Evolutionary conservation across 2,797 vertebrate genomes (phyloP).

Genomic region (Mormyrus hasselquistii): DNA sequence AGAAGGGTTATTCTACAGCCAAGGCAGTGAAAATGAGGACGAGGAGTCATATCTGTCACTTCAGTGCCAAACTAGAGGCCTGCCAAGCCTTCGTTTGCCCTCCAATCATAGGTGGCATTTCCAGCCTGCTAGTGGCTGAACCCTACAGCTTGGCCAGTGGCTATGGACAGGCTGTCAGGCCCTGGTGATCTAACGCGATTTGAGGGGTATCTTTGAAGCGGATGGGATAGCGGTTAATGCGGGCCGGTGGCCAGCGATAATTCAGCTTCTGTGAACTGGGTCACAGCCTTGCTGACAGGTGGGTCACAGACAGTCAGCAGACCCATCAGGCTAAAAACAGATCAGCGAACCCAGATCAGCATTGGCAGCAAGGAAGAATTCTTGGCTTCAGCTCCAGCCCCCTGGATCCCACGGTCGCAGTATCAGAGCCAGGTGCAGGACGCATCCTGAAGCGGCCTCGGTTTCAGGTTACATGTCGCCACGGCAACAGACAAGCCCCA

Average conservation of each 20-base stretch:
- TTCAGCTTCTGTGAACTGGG: conserved; percentile 9
- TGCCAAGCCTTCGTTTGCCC: background rate
- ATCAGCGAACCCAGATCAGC: background rate
- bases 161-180: background rate
- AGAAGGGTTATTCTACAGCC: background rate
- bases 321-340: background rate
- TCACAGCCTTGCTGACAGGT: background rate
- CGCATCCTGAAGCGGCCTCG: background rate
- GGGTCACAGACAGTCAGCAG: background rate
- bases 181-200: conserved; percentile 28
- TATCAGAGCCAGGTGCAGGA: background rate
- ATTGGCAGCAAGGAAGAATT: background rate
- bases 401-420: background rate
- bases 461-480: conserved; percentile 27
- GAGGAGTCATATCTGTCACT: background rate
- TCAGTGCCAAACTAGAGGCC: background rate
- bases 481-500: conserved; percentile 33
- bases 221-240: background rate
- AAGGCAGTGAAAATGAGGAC: background rate
- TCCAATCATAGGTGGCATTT: background rate
- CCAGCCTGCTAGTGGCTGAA: background rate
- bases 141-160: background rate
- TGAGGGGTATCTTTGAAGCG: conserved; percentile 21
- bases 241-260: conserved; percentile 16
- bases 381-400: conserved; percentile 25